These are phyloP conservation scores for Saturnia pavonia DNA, from an alignment of 2,888 invertebrate genomes.

Conservation along the genomic window DNA sequence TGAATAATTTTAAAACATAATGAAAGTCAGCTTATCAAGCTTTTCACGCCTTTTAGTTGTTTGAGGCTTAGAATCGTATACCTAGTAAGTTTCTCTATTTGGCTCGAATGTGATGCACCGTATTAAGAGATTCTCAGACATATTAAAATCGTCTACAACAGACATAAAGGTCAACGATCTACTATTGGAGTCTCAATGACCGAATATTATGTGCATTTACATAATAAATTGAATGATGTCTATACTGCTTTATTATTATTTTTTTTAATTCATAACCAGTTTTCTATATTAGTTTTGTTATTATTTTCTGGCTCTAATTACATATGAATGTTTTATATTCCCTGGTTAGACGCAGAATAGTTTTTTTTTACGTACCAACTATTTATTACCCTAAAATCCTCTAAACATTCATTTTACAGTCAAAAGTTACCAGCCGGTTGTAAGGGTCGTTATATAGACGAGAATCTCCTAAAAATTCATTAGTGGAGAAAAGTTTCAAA, in stretches of 20 bases:
- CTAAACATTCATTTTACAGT: neutral
- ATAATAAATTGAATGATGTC: slow-evolving; percentile 21
- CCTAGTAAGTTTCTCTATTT: neutral
- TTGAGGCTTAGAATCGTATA: neutral
- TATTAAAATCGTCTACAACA: slow-evolving; percentile 7
- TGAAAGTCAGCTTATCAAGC: too few relatives aligned
- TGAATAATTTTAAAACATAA: too few relatives aligned
- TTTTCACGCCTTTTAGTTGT: neutral
- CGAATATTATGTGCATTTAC: slow-evolving; percentile 21
- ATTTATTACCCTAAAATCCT: neutral
- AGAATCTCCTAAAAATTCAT: too few relatives aligned
- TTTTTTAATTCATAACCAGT: slow-evolving; percentile 28
- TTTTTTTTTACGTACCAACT: neutral
- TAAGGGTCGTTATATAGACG: too few relatives aligned
- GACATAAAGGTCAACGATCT: slow-evolving; percentile 11
- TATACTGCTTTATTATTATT: slow-evolving; percentile 17
- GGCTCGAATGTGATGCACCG: neutral
- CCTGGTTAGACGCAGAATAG: too few relatives aligned
- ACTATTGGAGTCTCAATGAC: slow-evolving; percentile 9
- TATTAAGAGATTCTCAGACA: neutral
- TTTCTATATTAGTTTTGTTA: slow-evolving; percentile 2
- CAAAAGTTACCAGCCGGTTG: neutral
- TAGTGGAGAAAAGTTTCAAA: too few relatives aligned
- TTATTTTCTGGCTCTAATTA: neutral
- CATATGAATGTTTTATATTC: neutral